Base-by-base conservation (phyloP, 2,797 vertebrate genomes). In the Sebastes steindachneri region DNA sequence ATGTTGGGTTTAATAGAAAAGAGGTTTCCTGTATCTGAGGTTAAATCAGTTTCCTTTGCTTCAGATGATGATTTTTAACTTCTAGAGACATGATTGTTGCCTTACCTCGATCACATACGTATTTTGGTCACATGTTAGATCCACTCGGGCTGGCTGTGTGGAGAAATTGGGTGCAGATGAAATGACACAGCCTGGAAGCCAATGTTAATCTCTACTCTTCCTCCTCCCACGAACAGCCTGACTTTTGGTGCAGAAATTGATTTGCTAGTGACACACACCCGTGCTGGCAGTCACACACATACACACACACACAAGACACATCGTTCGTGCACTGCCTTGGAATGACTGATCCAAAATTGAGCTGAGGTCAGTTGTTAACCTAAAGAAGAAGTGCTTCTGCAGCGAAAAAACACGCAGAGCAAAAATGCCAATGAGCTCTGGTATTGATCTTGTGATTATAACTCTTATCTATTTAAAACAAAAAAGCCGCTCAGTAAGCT, bases 371-470 rank as follows among this genome's bases (percentile, higher is more conserved):
- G 84, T 89, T 85, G 84, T 89, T 89, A 80, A 91, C 88, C 77
- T 70, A 14, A 80, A 86, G 85, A 79, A 89, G 77, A 91, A 93
- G 79, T 83, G 91, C 93, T 87, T 88, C n/a, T 69, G 37, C 82
- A 86, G 92, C 76, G 11, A 73, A 92, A 90, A 90, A 82, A 37
- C 21, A 31, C 5, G 14, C 66, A 48, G 79, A 80, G 76, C 62
- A 88, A 90, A 92, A 92, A 93, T 89, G 79, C 79, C 90, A 89
- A 70, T 84, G 88, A 92, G 86, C 74, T 68, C 35, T 73, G 35
- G 23, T 91, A 94, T 93, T 87, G 93, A 95, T 95, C 83, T 69
- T 78, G 84, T 86, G 88, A 92, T 95, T 91, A 89, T 88, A 84
- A 83, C 85, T 85, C 86, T 92, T 91, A 92, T 92, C 80, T 85